Evolutionary conservation across 2,888 invertebrate species (phyloP).

Genomic region (Pasiphila rectangulata): DNA sequence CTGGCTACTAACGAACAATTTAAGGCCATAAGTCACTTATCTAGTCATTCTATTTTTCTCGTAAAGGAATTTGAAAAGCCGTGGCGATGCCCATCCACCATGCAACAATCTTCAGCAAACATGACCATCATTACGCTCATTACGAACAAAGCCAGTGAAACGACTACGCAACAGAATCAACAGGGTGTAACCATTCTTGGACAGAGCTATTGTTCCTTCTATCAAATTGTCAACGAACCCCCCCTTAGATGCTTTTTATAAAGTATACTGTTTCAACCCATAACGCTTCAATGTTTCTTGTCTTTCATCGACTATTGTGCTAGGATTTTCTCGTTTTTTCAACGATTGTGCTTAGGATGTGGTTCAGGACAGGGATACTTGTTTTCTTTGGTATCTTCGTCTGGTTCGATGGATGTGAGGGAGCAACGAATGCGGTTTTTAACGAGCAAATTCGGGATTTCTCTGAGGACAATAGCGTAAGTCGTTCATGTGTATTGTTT

Average conservation of each 20-base stretch:
- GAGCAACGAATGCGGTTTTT: slow-evolving; percentile 51
- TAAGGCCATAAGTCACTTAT: too few species aligned
- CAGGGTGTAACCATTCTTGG: slow-evolving; percentile 67
- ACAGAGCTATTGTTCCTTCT: slow-evolving; percentile 63
- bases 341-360: slow-evolving; percentile 32
- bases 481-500: slow-evolving; percentile 33
- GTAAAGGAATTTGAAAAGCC: slow-evolving; percentile 43
- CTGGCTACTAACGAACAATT: too few species aligned
- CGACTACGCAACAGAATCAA: slow-evolving; percentile 67
- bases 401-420: slow-evolving; percentile 33
- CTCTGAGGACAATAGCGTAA: slow-evolving; percentile 51
- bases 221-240: slow-evolving; percentile 67
- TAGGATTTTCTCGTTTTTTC: slow-evolving; percentile 3
- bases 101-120: slow-evolving; percentile 61
- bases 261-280: slow-evolving; percentile 47
- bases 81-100: slow-evolving; percentile 52
- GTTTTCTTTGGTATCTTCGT: slow-evolving; percentile 27
- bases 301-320: slow-evolving; percentile 15
- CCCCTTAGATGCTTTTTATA: slow-evolving; percentile 64
- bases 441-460: slow-evolving; percentile 61
- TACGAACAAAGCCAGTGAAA: slow-evolving; percentile 70
- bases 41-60: slow-evolving; percentile 1
- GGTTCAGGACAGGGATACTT: slow-evolving; percentile 26
- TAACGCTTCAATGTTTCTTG: slow-evolving; percentile 24
- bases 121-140: slow-evolving; percentile 63